phyloP scores from a whole-genome alignment of 37 sponge, comb jelly and placozoan species.

The Tethya wilhelma region DNA sequence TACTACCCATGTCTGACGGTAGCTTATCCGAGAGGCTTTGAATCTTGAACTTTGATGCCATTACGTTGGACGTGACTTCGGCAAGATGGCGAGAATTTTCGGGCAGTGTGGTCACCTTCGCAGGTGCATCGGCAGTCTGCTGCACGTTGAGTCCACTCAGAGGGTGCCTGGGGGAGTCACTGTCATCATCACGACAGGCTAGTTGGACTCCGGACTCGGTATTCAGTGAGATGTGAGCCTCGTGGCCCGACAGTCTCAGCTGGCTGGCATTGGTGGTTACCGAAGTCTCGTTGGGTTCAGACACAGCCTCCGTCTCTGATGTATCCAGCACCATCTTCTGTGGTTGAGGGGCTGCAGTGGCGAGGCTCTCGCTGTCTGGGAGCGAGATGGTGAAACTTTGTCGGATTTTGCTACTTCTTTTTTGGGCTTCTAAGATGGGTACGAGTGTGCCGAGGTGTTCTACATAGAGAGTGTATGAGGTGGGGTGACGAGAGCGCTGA shows the following conservation, averaged over 20 bases:
- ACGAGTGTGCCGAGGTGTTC: conserved; percentile 87
- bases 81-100: conserved; percentile 61
- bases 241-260: conserved; percentile 28
- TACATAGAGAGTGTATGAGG: conserved; percentile 88
- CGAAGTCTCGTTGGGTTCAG: conserved; percentile 1
- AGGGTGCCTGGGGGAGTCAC: conserved; percentile 40
- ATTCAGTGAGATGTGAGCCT: conserved; percentile 66
- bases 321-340: conserved; percentile 23
- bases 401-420: conserved; percentile 69
- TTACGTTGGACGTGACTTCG: conserved; percentile 87
- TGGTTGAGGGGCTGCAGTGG: conserved; percentile 14
- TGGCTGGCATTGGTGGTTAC: conserved; percentile 28
- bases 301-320: conserved; percentile 7
- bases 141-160: no score
- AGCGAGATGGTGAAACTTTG: conserved; percentile 83
- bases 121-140: not conserved
- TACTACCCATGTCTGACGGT: conserved; percentile 73
- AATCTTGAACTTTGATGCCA: conserved; percentile 88
- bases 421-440: conserved; percentile 79
- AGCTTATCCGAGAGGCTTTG: conserved; percentile 63
- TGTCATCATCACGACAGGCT: conserved; percentile 60
- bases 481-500: conserved; percentile 59
- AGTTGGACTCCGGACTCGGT: conserved; percentile 69
- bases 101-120: no score
- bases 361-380: conserved; percentile 3